Base-by-base conservation (phyloP, 2,797 vertebrate species). In the Anguilla pacifica region DNA sequence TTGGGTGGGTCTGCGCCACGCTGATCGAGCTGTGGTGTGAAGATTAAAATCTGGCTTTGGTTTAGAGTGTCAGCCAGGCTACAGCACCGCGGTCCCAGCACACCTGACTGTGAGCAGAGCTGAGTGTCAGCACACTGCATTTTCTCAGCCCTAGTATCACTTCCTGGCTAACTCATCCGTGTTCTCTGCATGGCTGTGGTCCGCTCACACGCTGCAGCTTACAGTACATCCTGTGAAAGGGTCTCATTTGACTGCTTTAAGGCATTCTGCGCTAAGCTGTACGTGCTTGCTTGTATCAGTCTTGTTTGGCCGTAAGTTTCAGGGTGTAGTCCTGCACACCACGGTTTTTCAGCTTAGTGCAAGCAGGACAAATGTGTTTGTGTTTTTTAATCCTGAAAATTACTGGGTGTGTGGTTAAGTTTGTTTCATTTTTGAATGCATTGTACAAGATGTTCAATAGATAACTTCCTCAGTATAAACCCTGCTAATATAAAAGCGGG, bases 61-160 rank as follows among this genome's bases (percentile, higher is more conserved):
- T 86, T 31, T 35, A 53, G 28, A 1, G 31, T 9, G 53, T 19
- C 35, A 22, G 4, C 25, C 51, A 86, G 85, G 77, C 88, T n/a
- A 72, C 85, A 86, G 61, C n/a, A 43, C 39, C 51, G 64, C 81
- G 57, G 64, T 49, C 64, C 59, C 59, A 0, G 74, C 28, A 82
- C 87, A 85, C 87, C 84, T 88, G 57, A 13, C 87, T 86, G n/a
- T 86, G 43, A 55, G 87, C 6, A 28, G 72, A 77, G 35, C 6
- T 25, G 59, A 5, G 43, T 82, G 43, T 74, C 64, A 4, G 39
- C 49, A n/a, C 43, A 19, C 84, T 61, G 59, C 84, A 22, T 43
- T 46, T 35, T 61, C 57, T 64, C 35, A 51, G 55, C 11, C 3
- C 28, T 49, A n/a, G 84, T 86, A 57, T 61, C 88, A 88, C 85